These are phyloP conservation scores for Sphaerophoria taeniata DNA, from an alignment of 2,888 invertebrate genomes.

Conservation along the genomic window DNA sequence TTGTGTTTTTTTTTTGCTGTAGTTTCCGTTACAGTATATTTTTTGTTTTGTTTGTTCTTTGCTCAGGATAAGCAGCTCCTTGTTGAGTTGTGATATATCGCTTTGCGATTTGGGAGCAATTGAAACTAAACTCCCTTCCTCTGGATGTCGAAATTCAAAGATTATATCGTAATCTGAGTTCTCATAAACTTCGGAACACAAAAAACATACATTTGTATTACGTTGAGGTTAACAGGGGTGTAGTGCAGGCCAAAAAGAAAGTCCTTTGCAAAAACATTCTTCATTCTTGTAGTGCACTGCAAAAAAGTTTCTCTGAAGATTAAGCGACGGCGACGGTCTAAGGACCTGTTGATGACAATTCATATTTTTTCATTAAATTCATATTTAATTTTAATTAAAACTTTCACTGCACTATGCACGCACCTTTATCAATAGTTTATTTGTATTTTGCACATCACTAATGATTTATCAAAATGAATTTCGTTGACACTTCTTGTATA, in stretches of 20 bases:
- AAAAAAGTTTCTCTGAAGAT: no score
- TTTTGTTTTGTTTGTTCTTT: background rate
- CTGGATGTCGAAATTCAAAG: constrained; percentile 11
- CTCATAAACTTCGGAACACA: constrained; percentile 42
- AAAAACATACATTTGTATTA: constrained; percentile 28
- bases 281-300: no score
- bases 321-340: no score
- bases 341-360: no score
- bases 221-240: constrained; percentile 3
- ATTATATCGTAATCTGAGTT: constrained; percentile 70
- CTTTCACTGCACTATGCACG: no score
- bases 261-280: no score
- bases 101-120: constrained; percentile 69
- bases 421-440: no score
- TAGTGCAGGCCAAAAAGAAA: background rate
- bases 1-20: constrained; percentile 6
- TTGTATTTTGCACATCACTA: no score
- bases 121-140: constrained; percentile 45
- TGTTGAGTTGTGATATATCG: constrained; percentile 69
- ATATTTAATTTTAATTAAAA: no score
- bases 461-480: no score
- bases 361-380: no score
- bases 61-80: constrained; percentile 63
- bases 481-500: no score
- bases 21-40: constrained; percentile 10